phyloP scores from a whole-genome alignment of 2,888 invertebrate genomes.

The Resseliella maxima region DNA sequence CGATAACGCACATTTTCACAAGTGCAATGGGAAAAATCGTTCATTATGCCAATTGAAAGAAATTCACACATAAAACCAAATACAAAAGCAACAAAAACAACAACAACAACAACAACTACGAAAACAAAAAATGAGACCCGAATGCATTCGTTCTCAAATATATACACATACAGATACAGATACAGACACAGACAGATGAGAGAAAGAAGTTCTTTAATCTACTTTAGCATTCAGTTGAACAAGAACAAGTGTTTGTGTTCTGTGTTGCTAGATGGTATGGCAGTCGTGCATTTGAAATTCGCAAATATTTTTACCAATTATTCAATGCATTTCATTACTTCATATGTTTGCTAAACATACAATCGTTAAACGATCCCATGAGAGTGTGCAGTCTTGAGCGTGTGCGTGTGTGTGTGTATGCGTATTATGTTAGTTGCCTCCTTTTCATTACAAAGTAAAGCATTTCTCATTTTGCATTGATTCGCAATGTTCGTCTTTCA shows the following conservation, averaged over 20 bases:
- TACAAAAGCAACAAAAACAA: constrained; percentile 29
- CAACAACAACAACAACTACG: no score
- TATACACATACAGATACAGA: no score
- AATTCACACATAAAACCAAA: constrained; percentile 45
- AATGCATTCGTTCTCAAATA: neutral
- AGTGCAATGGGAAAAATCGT: constrained; percentile 30
- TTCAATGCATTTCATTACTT: constrained; percentile 48
- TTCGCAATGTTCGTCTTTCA: constrained; percentile 47
- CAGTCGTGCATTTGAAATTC: constrained; percentile 36
- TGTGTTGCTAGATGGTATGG: neutral
- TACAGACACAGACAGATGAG: neutral
- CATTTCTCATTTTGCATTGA: neutral
- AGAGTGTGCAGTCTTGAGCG: neutral
- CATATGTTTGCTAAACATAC: constrained; percentile 26
- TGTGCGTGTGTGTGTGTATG: neutral
- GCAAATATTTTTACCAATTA: constrained; percentile 51
- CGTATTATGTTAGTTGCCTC: neutral
- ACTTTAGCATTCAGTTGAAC: neutral
- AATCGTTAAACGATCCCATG: constrained; percentile 49
- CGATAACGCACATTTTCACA: constrained; percentile 21
- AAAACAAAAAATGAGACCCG: no score
- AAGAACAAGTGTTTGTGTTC: constrained; percentile 19
- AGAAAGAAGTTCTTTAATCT: constrained; percentile 36
- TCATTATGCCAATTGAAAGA: constrained; percentile 48
- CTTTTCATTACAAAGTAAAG: neutral